Evolutionary conservation across 2,888 invertebrate genomes (phyloP).

Genomic region (Hipparchia semele): DNA sequence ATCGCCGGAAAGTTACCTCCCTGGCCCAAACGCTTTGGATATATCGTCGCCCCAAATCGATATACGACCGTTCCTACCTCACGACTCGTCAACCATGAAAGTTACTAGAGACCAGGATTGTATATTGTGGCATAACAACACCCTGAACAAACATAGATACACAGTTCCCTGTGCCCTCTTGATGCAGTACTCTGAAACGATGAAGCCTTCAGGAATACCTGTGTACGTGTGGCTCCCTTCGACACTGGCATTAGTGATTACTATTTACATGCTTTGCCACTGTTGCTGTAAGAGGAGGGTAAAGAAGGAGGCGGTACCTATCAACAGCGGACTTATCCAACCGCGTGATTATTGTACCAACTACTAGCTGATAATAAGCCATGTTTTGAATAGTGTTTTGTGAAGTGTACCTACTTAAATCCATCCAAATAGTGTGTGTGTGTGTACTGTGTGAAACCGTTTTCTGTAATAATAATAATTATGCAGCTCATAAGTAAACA

Average conservation of each 20-base stretch:
- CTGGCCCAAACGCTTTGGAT: slow-evolving; percentile 55
- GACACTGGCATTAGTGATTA: slow-evolving; percentile 55
- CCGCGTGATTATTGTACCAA: slow-evolving; percentile 35
- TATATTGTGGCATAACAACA: slow-evolving; percentile 70
- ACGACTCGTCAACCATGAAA: slow-evolving; percentile 52
- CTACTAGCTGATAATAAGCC: slow-evolving; percentile 11
- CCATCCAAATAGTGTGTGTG: neutral
- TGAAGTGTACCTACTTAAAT: neutral
- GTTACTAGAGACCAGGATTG: slow-evolving; percentile 65
- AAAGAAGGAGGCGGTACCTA: slow-evolving; percentile 51
- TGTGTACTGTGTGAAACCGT: neutral
- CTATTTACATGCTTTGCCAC: slow-evolving; percentile 59
- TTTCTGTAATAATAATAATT: neutral
- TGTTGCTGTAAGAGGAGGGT: slow-evolving; percentile 58
- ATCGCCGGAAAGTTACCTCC: slow-evolving; percentile 45
- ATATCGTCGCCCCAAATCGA: slow-evolving; percentile 62
- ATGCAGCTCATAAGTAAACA: too few relatives aligned
- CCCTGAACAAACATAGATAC: slow-evolving; percentile 56
- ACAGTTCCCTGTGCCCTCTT: slow-evolving; percentile 65
- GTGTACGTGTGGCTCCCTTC: slow-evolving; percentile 72
- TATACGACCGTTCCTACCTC: slow-evolving; percentile 56
- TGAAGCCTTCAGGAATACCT: slow-evolving; percentile 64
- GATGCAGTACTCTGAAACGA: slow-evolving; percentile 66
- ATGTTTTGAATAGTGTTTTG: neutral
- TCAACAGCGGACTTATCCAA: slow-evolving; percentile 41